These are phyloP conservation scores for Falco concolor DNA, from an alignment of 2,797 vertebrate species.

Conservation along the genomic window DNA sequence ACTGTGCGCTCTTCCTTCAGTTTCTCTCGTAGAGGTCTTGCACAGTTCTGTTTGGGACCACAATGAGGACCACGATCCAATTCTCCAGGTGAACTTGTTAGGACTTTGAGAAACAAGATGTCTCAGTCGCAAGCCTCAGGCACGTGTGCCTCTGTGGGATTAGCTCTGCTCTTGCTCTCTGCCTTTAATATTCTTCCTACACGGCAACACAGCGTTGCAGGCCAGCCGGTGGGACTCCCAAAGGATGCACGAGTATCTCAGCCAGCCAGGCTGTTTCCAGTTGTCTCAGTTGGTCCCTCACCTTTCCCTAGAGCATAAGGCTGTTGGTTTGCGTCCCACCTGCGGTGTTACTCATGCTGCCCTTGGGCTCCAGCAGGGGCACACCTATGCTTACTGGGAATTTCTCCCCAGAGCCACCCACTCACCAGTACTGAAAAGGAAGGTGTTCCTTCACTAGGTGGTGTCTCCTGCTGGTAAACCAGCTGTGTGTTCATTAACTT, in stretches of 20 bases:
- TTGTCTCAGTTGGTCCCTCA: background rate
- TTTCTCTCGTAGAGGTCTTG: background rate
- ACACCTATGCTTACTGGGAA: background rate
- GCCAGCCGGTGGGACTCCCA: background rate
- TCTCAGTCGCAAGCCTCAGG: background rate
- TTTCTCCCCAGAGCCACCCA: background rate
- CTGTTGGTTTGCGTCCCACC: background rate
- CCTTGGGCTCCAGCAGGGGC: background rate
- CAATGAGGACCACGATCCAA: background rate
- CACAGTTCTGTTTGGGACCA: background rate
- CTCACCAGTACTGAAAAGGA: background rate
- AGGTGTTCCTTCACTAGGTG: background rate
- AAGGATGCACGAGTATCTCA: background rate
- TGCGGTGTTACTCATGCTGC: background rate
- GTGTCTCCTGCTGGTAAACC: background rate
- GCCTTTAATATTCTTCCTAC: background rate
- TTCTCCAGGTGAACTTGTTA: background rate
- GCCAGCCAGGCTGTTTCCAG: background rate
- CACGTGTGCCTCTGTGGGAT: background rate
- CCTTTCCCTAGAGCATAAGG: background rate
- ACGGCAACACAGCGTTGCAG: background rate
- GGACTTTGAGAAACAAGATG: background rate
- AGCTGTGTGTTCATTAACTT: background rate
- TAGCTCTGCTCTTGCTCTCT: background rate
- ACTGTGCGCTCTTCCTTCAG: background rate